Conservation (phyloP, 2,888 invertebrate species). For the Mimas tiliae region DNA sequence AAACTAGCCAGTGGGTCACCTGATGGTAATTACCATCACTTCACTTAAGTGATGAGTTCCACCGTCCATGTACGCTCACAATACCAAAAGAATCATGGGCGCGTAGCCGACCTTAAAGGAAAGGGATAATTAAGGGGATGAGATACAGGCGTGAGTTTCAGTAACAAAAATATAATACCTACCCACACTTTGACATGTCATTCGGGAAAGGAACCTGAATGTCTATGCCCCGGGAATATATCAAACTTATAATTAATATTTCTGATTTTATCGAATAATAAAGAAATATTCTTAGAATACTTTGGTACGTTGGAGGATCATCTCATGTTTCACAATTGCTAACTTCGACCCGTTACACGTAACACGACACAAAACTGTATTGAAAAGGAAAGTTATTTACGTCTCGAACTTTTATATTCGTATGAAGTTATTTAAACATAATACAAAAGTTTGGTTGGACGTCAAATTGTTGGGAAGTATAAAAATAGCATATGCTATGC, state of each 20-base stretch:
- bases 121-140: too few species aligned
- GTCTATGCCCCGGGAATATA: neutral
- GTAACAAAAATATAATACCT: too few species aligned
- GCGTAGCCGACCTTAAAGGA: too few species aligned
- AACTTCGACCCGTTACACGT: constrained; percentile 4
- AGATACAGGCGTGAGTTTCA: too few species aligned
- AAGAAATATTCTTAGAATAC: neutral
- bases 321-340: constrained; percentile 9
- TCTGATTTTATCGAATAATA: neutral
- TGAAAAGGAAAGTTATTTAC: constrained; percentile 23
- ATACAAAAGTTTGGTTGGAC: neutral
- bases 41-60: too few species aligned
- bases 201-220: too few species aligned
- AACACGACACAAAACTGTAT: constrained; percentile 6
- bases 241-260: neutral
- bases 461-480: constrained; percentile 3
- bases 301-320: neutral
- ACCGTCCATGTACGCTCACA: too few species aligned
- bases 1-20: too few species aligned
- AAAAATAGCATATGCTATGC: neutral
- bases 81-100: too few species aligned
- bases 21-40: too few species aligned
- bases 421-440: constrained; percentile 5
- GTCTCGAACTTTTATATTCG: constrained; percentile 9
- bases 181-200: neutral